These are phyloP conservation scores for Haemorhous mexicanus DNA, from an alignment of 2,113 vertebrate species.

Conservation along the genomic window DNA sequence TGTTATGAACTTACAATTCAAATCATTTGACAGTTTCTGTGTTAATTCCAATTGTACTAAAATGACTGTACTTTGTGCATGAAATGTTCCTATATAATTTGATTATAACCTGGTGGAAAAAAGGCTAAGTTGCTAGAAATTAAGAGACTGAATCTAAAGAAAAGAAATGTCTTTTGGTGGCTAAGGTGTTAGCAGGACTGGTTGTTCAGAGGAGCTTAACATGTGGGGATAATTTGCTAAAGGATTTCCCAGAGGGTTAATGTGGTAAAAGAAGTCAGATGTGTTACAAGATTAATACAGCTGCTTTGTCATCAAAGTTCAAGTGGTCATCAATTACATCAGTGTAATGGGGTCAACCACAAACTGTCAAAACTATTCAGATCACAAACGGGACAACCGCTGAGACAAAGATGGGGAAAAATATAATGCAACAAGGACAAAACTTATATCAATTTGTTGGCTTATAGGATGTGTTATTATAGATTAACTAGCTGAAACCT, in stretches of 20 bases:
- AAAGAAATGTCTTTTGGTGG: slow-evolving; percentile 10
- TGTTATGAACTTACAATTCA: not conserved
- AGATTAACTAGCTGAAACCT: not conserved
- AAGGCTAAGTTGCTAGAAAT: not conserved
- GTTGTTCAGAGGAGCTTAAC: slow-evolving; percentile 40
- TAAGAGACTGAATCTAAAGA: not conserved
- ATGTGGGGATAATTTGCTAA: slow-evolving; percentile 13
- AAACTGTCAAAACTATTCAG: slow-evolving; percentile 6
- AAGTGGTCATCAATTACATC: not conserved
- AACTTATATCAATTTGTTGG: not conserved
- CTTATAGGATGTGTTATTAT: not conserved
- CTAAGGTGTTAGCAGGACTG: not conserved
- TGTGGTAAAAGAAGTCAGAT: slow-evolving; percentile 22
- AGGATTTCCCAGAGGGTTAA: slow-evolving; percentile 32
- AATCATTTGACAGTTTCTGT: not conserved
- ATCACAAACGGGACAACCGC: not conserved
- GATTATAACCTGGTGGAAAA: not conserved
- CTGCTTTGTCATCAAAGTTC: slow-evolving; percentile 8
- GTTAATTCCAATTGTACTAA: not conserved
- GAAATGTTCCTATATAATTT: not conserved
- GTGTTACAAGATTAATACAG: slow-evolving; percentile 5
- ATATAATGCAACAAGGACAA: not conserved
- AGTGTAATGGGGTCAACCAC: not conserved
- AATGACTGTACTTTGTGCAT: not conserved
- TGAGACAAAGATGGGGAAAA: not conserved